phyloP scores from a whole-genome alignment of 1,140 invertebrate species.

The Frieseomelitta varia region DNA sequence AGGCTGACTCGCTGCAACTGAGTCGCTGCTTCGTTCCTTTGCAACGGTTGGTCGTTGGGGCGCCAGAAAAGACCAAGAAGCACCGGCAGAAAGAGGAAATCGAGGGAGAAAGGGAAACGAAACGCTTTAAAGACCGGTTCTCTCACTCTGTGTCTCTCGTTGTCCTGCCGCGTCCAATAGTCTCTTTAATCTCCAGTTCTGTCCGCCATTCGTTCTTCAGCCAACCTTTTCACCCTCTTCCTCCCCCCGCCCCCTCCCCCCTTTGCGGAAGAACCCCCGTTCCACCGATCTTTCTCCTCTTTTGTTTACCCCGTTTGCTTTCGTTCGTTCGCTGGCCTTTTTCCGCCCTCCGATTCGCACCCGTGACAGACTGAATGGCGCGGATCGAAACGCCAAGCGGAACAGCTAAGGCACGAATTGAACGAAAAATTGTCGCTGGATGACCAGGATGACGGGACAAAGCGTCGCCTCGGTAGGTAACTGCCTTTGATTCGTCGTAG shows the following conservation, averaged over 20 bases:
- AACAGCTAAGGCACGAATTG: conserved; percentile 7
- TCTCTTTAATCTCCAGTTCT: conserved; percentile 65
- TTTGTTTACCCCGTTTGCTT: conserved; percentile 21
- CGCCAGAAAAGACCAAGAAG: not conserved
- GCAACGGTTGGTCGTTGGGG: not conserved
- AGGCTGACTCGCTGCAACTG: not conserved
- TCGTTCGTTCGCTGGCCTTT: not conserved
- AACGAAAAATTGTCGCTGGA: conserved; percentile 26
- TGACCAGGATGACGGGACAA: conserved; percentile 27
- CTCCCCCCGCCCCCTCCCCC: too few species aligned
- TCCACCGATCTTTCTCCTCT: not conserved
- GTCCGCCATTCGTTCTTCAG: conserved; percentile 54
- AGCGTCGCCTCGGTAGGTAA: conserved; percentile 6
- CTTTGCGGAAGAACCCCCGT: not conserved
- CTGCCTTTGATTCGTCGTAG: conserved; percentile 1
- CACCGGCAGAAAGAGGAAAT: conserved; percentile 3
- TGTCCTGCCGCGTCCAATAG: conserved; percentile 51
- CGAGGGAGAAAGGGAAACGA: not conserved
- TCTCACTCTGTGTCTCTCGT: conserved; percentile 13
- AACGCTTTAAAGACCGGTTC: conserved; percentile 30
- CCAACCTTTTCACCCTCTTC: not conserved
- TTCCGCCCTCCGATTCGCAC: not conserved
- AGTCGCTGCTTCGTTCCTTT: conserved; percentile 7
- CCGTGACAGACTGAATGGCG: conserved; percentile 1
- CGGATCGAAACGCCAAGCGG: conserved; percentile 20